A percentile compares a stretch with the other conserved stretches of the same genome.
These are phyloP conservation scores for Drosophila vallismaia DNA, from an alignment of 2,888 invertebrate species.

Conservation along the genomic window DNA sequence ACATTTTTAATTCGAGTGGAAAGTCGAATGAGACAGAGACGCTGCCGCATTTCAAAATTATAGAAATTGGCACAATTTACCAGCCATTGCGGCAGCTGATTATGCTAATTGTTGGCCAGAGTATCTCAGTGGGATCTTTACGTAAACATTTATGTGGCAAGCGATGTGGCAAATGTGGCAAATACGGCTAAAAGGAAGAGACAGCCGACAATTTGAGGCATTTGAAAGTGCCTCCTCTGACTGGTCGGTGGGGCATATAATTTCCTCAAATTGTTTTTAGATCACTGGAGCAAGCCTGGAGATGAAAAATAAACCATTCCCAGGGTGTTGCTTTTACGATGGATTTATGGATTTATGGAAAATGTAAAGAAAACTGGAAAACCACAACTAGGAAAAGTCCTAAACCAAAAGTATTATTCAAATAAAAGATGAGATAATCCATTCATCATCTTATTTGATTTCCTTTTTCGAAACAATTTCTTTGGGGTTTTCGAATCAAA, in stretches of 20 bases:
- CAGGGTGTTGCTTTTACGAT: no score
- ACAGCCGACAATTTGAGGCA: slow-evolving; percentile 12
- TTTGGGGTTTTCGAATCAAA: slow-evolving; percentile 43
- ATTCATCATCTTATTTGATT: neutral
- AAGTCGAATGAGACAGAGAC: slow-evolving; percentile 42
- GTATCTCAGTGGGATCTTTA: slow-evolving; percentile 53
- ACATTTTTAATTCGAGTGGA: slow-evolving; percentile 47
- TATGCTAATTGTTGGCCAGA: slow-evolving; percentile 66
- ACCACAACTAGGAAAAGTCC: no score
- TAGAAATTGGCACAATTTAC: slow-evolving; percentile 76
- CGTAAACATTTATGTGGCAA: slow-evolving; percentile 58
- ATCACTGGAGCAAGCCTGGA: slow-evolving; percentile 29
- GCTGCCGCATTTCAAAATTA: slow-evolving; percentile 70
- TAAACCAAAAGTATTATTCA: no score
- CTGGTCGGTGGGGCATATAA: slow-evolving; percentile 4
- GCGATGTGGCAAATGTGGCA: slow-evolving; percentile 29
- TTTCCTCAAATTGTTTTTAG: slow-evolving; percentile 10
- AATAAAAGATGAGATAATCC: neutral
- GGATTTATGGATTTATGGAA: no score
- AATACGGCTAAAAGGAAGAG: slow-evolving; percentile 34
- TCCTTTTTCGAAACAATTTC: slow-evolving; percentile 5
- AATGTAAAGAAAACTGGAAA: no score
- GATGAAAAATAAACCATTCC: neutral
- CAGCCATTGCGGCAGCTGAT: slow-evolving; percentile 62
- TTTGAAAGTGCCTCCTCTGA: slow-evolving; percentile 24